Evolutionary conservation across 1,140 invertebrate genomes (phyloP), one percentile per base, ranked within the genome.

Genomic region (Drosophila teissieri): DNA sequence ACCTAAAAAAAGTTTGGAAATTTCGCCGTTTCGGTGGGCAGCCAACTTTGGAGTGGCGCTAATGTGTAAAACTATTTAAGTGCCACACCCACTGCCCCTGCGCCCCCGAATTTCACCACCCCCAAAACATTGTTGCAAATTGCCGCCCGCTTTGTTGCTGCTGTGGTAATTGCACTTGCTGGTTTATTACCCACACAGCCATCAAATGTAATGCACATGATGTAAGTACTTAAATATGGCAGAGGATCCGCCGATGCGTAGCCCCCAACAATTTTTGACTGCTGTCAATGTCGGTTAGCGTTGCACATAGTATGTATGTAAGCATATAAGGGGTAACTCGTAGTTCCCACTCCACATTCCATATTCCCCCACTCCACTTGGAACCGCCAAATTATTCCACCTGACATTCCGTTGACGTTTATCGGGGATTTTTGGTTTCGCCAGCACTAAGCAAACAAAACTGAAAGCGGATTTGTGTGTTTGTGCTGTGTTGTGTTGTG

Each of bases 161-260:
- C 46, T 75, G 63, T 62, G 75, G 84, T 86, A 86, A 88, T 86
- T 86, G 83, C 83, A 88, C 83, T 88, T 65, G 52, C 49, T 88
- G 79, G 75, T 86, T 86, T 86, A 86, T 86, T 85, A 88, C 75
- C 82, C 70, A 57, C 76, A 70, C 74, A 79, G 72, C 60, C 83
- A 75, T 86, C 83, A 86, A 86, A 86, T 78, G 64, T 89, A 73
- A 88, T 86, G 80, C 76, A 80, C 84, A 83, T 89, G 79, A 86
- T 86, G 83, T 83, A 68, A 78, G 75, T 75, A 64, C 83, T 88
- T 81, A 78, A 88, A 78, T 78, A 62, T 69, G 56, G 55, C 45
- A 40, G 14, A 67, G 56, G 60, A 53, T 54, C 27, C 31, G 46
- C 61, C 57, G 74, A 70, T 78, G 73, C 69, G 60, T 70, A n/a